Percentiles rank a stretch among this genome's conserved stretches.
These are phyloP conservation scores for Empis livida DNA, from an alignment of 2,888 invertebrate species.

Conservation along the genomic window DNA sequence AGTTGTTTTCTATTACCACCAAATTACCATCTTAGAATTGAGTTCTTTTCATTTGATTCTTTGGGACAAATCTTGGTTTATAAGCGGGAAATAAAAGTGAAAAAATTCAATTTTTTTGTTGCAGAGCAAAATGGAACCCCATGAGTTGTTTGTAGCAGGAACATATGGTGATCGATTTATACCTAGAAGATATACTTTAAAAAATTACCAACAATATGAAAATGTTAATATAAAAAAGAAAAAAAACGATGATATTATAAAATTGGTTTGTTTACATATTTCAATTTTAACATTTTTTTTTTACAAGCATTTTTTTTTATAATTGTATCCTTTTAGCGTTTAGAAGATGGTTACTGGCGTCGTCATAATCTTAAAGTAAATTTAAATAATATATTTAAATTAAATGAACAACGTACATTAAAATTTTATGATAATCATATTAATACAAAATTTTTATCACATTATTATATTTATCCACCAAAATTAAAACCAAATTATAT, in stretches of 20 bases:
- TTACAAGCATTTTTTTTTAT: too few relatives aligned
- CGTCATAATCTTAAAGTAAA: slow-evolving; percentile 18
- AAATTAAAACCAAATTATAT: slow-evolving; percentile 6
- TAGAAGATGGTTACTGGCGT: slow-evolving; percentile 19
- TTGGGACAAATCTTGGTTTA: too few relatives aligned
- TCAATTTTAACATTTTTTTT: too few relatives aligned
- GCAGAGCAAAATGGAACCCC: too few relatives aligned
- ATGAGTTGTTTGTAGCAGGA: background rate
- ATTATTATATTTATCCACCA: slow-evolving; percentile 4
- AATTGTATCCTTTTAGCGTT: too few relatives aligned
- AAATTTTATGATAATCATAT: slow-evolving; percentile 16
- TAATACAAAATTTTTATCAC: slow-evolving; percentile 1
- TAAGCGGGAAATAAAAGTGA: too few relatives aligned
- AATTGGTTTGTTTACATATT: slow-evolving; percentile 15
- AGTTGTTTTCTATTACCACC: too few relatives aligned
- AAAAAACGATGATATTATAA: slow-evolving; percentile 19
- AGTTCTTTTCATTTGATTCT: too few relatives aligned
- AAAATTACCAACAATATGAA: slow-evolving; percentile 16
- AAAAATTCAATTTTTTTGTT: too few relatives aligned
- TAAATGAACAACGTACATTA: slow-evolving; percentile 18
- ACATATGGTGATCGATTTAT: slow-evolving; percentile 30
- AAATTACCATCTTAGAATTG: too few relatives aligned
- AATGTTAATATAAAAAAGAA: slow-evolving; percentile 15
- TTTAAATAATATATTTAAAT: slow-evolving; percentile 17
- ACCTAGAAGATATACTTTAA: slow-evolving; percentile 23